These are phyloP conservation scores for Brachionus rubens DNA, from an alignment of 1,140 invertebrate species.

Conservation along the genomic window DNA sequence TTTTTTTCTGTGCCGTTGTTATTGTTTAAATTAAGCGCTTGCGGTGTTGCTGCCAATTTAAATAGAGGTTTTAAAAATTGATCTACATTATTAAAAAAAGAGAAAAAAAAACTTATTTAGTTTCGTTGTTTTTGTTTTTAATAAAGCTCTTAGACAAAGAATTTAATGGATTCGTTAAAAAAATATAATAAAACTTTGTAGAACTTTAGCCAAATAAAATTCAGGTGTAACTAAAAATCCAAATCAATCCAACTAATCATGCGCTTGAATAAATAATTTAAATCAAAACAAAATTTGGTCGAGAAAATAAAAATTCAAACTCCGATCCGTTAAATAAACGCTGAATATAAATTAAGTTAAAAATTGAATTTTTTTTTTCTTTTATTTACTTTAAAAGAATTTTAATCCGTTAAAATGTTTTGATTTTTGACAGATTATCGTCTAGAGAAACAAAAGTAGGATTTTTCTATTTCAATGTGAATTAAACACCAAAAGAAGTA, in stretches of 20 bases:
- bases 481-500: no score
- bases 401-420: no score
- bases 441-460: no score
- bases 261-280: constrained; percentile 4
- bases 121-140: background rate
- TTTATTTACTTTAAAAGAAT: no score
- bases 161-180: background rate
- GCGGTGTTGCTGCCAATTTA: background rate
- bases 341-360: constrained; percentile 31
- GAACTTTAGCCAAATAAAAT: background rate
- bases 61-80: background rate
- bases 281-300: no score
- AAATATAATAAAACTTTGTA: background rate
- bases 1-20: constrained; percentile 17
- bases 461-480: no score
- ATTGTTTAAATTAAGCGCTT: constrained; percentile 20
- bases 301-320: no score
- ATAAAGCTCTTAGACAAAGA: constrained; percentile 6
- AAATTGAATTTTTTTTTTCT: no score
- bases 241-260: background rate
- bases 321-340: no score
- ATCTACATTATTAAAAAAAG: background rate
- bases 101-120: no score
- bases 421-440: no score
- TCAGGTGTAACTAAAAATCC: constrained; percentile 14